phyloP scores from a whole-genome alignment of 2,797 vertebrate genomes.

The Oophaga sylvatica region DNA sequence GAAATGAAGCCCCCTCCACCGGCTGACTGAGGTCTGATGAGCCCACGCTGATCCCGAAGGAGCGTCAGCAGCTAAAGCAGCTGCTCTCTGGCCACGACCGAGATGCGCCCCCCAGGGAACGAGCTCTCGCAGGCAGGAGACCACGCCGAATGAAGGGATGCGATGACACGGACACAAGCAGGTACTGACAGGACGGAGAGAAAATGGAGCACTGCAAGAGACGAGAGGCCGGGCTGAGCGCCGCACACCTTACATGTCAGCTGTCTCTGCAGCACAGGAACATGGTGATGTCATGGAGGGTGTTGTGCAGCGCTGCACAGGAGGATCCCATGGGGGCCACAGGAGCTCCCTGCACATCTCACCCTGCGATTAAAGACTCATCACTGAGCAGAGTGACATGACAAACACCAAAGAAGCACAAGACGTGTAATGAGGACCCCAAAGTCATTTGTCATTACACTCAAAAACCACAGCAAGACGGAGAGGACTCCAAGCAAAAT shows the following conservation, averaged over 20 bases:
- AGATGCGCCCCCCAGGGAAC: constrained; percentile 64
- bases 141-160: background rate
- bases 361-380: too few species aligned
- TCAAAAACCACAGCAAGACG: too few species aligned
- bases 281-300: constrained; percentile 40
- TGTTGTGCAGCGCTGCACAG: background rate
- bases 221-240: background rate
- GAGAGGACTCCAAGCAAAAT: too few species aligned
- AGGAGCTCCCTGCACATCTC: background rate
- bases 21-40: background rate
- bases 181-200: background rate
- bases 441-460: too few species aligned
- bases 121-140: constrained; percentile 2
- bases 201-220: background rate
- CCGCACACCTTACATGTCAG: constrained; percentile 19
- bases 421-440: too few species aligned
- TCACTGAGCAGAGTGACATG: too few species aligned
- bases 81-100: constrained; percentile 22
- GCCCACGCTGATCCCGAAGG: background rate
- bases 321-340: background rate
- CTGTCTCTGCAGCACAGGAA: background rate
- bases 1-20: background rate
- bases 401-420: too few species aligned
- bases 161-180: background rate
- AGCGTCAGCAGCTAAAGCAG: constrained; percentile 40